Evolutionary conservation across 2,113 vertebrate species (phyloP).

Genomic region (Apodemus sylvaticus): DNA sequence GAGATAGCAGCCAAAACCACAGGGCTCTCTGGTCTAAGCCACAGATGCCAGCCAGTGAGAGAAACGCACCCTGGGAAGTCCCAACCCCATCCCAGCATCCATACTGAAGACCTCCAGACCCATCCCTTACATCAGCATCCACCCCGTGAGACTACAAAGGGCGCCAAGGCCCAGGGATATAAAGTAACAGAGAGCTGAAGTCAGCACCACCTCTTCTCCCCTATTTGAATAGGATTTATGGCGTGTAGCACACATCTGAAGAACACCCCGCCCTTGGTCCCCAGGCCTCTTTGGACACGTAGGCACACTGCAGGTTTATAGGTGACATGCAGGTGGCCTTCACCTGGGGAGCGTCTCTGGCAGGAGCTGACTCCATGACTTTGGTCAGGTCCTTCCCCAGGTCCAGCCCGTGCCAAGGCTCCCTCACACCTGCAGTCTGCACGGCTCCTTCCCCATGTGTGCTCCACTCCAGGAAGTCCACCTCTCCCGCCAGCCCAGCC

Average conservation of each 20-base stretch:
- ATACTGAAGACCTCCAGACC: not conserved
- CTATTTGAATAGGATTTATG: too few relatives aligned
- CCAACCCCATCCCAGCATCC: too few relatives aligned
- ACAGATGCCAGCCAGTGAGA: not conserved
- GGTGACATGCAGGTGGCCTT: fast-evolving
- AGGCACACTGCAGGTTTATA: not conserved
- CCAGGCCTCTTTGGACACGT: not conserved
- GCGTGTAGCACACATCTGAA: fast-evolving
- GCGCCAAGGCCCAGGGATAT: not conserved
- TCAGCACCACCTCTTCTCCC: not conserved
- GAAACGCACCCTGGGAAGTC: not conserved
- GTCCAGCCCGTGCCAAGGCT: too few relatives aligned
- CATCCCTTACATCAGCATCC: not conserved
- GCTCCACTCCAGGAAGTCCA: not conserved
- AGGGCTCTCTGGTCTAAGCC: not conserved
- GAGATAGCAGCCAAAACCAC: conserved; percentile 28
- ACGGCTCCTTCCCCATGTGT: not conserved
- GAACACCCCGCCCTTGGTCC: not conserved
- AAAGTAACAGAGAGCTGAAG: not conserved
- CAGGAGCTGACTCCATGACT: not conserved
- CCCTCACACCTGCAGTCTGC: not conserved
- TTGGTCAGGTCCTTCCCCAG: not conserved
- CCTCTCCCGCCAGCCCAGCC: not conserved
- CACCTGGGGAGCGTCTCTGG: not conserved
- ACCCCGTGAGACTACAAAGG: not conserved